Percentiles rank a stretch among this genome's conserved stretches.
These are phyloP conservation scores for Platyscapa corneri DNA, from an alignment of 1,140 invertebrate species.

Conservation along the genomic window DNA sequence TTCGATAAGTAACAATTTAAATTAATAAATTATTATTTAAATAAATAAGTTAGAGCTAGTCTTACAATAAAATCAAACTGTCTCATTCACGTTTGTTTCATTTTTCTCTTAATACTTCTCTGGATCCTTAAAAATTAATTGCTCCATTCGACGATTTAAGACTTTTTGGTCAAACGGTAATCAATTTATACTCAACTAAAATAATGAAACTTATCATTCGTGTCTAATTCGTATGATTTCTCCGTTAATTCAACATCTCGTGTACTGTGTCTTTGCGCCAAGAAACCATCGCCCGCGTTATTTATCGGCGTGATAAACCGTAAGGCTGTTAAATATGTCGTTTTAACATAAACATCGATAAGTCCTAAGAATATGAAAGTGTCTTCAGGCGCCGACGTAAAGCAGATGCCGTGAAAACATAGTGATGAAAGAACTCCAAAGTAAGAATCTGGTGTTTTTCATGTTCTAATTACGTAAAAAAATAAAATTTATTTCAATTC, in stretches of 20 bases:
- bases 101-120: background rate
- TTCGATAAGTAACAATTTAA: no score
- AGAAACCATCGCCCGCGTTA: constrained; percentile 46
- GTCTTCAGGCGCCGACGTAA: constrained; percentile 50
- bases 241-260: constrained; percentile 23
- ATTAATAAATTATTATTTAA: no score
- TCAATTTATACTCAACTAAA: background rate
- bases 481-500: background rate
- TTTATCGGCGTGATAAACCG: constrained; percentile 60
- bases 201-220: background rate
- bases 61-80: no score
- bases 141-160: background rate
- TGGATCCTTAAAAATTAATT: background rate
- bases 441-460: background rate
- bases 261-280: background rate
- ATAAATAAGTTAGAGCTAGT: no score
- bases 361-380: constrained; percentile 49
- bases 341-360: constrained; percentile 64
- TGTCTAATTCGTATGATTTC: constrained; percentile 33
- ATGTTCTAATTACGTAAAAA: background rate
- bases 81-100: background rate
- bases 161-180: background rate
- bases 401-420: constrained; percentile 54
- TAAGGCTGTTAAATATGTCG: constrained; percentile 56
- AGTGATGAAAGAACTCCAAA: background rate